A percentile compares a stretch with the other conserved stretches of the same genome.
phyloP scores from a whole-genome alignment of 2,797 vertebrate species.

The Halcyon chelicuti region DNA sequence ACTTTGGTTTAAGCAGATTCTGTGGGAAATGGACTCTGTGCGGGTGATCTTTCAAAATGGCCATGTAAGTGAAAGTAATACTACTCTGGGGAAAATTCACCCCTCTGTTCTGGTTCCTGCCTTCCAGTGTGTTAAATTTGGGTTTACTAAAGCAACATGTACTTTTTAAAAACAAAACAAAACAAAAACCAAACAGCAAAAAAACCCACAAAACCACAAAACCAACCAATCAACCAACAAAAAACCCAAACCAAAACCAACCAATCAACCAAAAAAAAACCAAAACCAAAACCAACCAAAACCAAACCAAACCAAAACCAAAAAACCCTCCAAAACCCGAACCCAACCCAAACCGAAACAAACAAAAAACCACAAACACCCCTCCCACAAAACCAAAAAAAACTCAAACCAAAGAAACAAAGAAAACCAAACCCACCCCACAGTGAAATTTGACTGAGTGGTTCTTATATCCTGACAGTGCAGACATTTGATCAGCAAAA shows the following conservation, averaged over 20 bases:
- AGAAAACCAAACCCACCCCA: no score
- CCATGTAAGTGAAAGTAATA: conserved; percentile 84
- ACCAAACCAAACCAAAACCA: background rate
- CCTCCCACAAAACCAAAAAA: background rate
- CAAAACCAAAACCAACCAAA: background rate
- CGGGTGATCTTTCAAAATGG: conserved; percentile 92
- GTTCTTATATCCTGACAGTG: background rate
- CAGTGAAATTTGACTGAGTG: background rate
- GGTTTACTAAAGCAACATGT: background rate
- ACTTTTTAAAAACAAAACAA: background rate
- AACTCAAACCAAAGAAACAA: background rate
- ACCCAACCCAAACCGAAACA: background rate
- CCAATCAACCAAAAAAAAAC: no score
- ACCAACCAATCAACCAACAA: no score
- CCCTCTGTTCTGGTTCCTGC: background rate
- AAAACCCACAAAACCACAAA: no score
- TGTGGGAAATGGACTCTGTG: conserved; percentile 96
- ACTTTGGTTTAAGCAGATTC: conserved; percentile 97
- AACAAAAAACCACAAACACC: no score
- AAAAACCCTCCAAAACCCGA: no score
- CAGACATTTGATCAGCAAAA: background rate
- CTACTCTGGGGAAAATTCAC: background rate
- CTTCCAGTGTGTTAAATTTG: background rate
- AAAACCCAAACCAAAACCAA: no score
- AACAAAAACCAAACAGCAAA: no score